Base-by-base conservation (phyloP, 2,888 invertebrate species). In the Pycnomerus fuliginosus region DNA sequence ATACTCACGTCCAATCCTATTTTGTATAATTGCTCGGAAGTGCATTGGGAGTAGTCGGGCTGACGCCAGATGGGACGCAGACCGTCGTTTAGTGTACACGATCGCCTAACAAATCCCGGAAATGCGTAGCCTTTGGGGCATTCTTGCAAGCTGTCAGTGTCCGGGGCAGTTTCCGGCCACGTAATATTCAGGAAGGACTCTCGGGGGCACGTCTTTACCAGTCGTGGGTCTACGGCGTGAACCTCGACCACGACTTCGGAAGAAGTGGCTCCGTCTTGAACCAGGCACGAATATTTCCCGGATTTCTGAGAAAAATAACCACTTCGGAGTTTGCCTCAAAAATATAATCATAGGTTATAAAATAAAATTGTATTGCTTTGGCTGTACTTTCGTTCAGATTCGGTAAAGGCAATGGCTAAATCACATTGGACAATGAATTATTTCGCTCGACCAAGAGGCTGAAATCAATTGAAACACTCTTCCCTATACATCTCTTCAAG, bases 21-120 rank as follows among this genome's bases (percentile, higher is more conserved):
- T 56, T 78, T 72, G 35, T 78, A 70, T 16, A 87, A 67, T 1
- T 82, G 77, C 58, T 84, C 80, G 16, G 84, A 79, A 14, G 84
- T 74, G 63, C 90, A 90, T 12, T 76, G 76, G 1, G 87, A 85
- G 64, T 87, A 90, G 67, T 90, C 87, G 0, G 90, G 85, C 28
- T 77, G 69, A 56, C 80, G 78, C 90, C 90, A 90, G 50, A 80
- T 80, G 0, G 87, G 83, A 13, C 80, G 82, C 20, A 79, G 80
- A 10, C 78, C 73, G 56, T 81, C 80, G 20, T 74, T 74, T 58
- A 83, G 76, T 24, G 76, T 74, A 58, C 85, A 85, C 17, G 77
- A 72, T 29, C 84, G 69, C 1, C 70, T 67, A 3, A 77, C 76
- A 20, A 71, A 69, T 0, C 79, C 78, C 31, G 69, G 71, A 30